Conservation (phyloP, 2,888 invertebrate genomes). For the Spisula solida region DNA sequence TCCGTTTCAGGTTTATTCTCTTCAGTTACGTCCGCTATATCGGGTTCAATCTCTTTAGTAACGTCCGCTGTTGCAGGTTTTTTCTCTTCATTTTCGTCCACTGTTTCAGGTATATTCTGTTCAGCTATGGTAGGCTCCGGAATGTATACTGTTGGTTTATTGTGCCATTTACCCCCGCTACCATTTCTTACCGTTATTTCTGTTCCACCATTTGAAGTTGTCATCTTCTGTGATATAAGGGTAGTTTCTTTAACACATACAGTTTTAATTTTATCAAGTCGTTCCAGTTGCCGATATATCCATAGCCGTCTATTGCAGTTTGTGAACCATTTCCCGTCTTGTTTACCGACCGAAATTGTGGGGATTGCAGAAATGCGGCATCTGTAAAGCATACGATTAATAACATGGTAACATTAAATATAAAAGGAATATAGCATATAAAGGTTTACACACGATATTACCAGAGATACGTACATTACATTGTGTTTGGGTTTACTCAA, state of each 20-base stretch:
- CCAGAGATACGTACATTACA: too few relatives aligned
- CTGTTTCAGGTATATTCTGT: neutral
- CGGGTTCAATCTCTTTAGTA: too few relatives aligned
- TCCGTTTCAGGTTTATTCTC: too few relatives aligned
- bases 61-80: too few relatives aligned
- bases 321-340: conserved; percentile 28
- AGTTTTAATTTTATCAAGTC: neutral
- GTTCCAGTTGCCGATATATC: conserved; percentile 25
- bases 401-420: too few relatives aligned
- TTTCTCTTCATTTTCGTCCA: neutral
- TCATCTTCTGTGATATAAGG: neutral
- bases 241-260: neutral
- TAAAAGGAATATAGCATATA: too few relatives aligned
- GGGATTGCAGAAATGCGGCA: conserved; percentile 12
- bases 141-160: neutral
- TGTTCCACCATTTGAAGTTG: neutral
- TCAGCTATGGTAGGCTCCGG: neutral
- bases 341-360: neutral
- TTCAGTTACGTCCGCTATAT: too few relatives aligned
- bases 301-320: conserved; percentile 22
- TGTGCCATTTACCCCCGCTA: neutral
- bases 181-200: neutral
- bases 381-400: neutral
- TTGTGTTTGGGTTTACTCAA: too few relatives aligned
- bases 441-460: too few relatives aligned